Conservation (phyloP, 2,888 invertebrate species). For the Acronicta aceris region DNA sequence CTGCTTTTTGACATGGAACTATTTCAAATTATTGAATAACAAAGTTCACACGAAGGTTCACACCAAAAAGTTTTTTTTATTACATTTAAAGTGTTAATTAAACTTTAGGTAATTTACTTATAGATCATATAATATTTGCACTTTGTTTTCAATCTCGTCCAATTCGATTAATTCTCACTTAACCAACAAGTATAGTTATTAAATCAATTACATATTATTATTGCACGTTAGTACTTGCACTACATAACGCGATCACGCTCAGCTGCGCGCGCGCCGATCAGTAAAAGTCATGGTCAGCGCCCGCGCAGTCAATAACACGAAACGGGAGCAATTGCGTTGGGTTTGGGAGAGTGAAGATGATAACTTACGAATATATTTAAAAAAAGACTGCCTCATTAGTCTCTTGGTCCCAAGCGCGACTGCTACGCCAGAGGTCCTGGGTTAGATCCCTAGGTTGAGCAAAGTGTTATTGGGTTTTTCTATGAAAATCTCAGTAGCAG, state of each 20-base stretch:
- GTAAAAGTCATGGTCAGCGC: conserved; percentile 56
- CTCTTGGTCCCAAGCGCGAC: no score
- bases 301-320: conserved; percentile 38
- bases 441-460: no score
- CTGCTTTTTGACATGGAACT: no score
- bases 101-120: no score
- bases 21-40: no score
- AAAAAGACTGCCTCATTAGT: background rate
- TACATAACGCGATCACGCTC: conserved; percentile 32
- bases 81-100: no score
- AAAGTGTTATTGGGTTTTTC: no score
- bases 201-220: conserved; percentile 27
- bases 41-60: no score
- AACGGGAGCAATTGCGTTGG: conserved; percentile 24
- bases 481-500: no score
- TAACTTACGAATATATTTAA: background rate
- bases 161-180: conserved; percentile 20
- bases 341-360: background rate
- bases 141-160: background rate
- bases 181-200: conserved; percentile 35
- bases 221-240: conserved; percentile 14
- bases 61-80: no score
- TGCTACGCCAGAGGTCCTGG: no score
- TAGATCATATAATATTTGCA: background rate
- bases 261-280: conserved; percentile 29